These are phyloP conservation scores for Sebastes oblongus DNA, from an alignment of 2,797 vertebrate genomes.

Conservation along the genomic window DNA sequence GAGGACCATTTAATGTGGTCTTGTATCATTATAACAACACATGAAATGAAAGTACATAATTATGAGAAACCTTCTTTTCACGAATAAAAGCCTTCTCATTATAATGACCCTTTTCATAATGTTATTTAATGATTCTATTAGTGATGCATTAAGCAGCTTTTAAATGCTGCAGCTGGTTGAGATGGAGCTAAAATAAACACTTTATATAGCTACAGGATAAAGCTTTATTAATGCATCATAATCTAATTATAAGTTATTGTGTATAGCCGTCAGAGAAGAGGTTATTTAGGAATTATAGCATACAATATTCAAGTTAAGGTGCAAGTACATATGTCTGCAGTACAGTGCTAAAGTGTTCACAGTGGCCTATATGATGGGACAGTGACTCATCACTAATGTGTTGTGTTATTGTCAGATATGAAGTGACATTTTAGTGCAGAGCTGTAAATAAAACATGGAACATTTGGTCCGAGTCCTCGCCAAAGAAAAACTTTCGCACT, in stretches of 20 bases:
- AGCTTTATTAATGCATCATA: neutral
- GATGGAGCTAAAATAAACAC: too few species aligned
- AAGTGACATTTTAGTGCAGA: neutral
- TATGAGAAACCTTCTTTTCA: neutral
- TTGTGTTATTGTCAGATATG: neutral
- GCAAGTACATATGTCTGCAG: neutral
- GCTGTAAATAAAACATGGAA: neutral
- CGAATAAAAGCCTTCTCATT: neutral
- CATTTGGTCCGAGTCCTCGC: neutral
- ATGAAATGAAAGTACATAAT: neutral
- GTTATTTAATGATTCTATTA: neutral
- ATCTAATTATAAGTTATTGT: neutral
- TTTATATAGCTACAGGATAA: neutral
- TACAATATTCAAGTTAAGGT: neutral
- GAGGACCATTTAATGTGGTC: neutral
- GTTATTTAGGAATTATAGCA: neutral
- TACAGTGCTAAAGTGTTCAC: neutral
- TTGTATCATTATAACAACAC: neutral
- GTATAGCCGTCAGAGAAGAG: neutral
- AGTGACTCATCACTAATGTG: neutral
- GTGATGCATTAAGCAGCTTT: neutral
- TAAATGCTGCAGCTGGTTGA: neutral
- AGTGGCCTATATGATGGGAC: neutral
- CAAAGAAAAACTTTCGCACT: conserved; percentile 14
- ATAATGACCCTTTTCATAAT: neutral